Evolutionary conservation across 2,888 invertebrate species (phyloP).

Genomic region (Lampropteryx suffumata): DNA sequence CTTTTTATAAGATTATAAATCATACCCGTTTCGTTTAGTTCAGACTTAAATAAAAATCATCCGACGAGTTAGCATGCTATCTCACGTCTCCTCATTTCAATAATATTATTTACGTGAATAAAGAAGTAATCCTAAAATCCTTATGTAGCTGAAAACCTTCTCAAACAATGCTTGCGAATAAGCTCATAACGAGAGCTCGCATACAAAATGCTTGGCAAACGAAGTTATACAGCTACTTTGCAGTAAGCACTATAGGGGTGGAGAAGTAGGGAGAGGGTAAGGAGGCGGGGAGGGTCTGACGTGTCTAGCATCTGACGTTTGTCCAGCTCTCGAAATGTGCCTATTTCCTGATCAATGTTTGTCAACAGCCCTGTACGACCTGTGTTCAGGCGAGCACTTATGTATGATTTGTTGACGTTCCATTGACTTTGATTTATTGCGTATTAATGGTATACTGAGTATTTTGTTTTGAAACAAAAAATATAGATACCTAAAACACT

Average conservation of each 20-base stretch:
- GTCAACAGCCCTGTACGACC: neutral
- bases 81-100: no score
- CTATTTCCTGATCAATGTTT: conserved; percentile 21
- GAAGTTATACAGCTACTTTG: conserved; percentile 10
- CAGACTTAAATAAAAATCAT: no score
- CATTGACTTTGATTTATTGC: no score
- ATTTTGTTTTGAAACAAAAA: no score
- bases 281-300: neutral
- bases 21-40: no score
- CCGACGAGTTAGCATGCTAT: no score
- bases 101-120: no score
- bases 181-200: conserved; percentile 7
- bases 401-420: no score
- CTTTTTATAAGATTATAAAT: no score
- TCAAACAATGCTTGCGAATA: conserved; percentile 5
- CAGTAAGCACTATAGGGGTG: conserved; percentile 1
- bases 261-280: neutral
- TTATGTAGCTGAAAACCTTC: conserved; percentile 5
- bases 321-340: conserved; percentile 24
- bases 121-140: neutral
- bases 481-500: no score
- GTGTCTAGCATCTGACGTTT: conserved; percentile 21
- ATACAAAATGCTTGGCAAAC: conserved; percentile 11
- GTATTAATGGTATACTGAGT: no score
- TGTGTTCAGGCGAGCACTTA: neutral